Base-by-base conservation (phyloP, 2,113 vertebrate species). In the Tursiops truncatus region DNA sequence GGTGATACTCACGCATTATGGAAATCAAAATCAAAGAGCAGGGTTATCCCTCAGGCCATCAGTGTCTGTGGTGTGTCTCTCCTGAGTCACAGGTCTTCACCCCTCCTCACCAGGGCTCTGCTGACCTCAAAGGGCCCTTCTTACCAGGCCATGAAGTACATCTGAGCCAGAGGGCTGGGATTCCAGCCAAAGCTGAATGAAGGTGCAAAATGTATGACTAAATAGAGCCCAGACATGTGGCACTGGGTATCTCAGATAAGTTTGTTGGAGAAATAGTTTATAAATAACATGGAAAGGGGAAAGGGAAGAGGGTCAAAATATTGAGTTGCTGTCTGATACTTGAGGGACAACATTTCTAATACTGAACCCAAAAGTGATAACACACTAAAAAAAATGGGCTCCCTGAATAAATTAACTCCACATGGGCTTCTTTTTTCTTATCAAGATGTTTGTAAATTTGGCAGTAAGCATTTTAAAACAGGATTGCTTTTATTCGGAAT, bases 121-220 rank as follows among this genome's bases (percentile, higher is more conserved):
- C 53, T 97, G 94, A 98, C 97, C 96, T 97, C 96, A 70, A 47
- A 96, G 92, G 36, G 80, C 71, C 83, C 82, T 70, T 85, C 71
- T n/a, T 95, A 83, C 96, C 85, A 96, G 94, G 90, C 80, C 68
- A 5, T 56, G 62, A 68, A 92, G 87, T 47, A 65, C 50, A 70
- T 96, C 87, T 92, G 92, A 96, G 86, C 84, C 90, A 23, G 90
- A 94, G 73, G 25, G 0, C 95, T 89, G 96, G 96, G 96, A 94
- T 47, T 56, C 18, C 25, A 60, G 97, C 97, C 98, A 98, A 73
- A 86, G 94, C 71, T 93, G 91, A 95, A 92, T 95, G 93, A 98
- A 98, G 97, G 97, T 97, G 97, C 94, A 97, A 97, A 97, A 97
- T 96, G 84, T 74, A 36, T 77, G 94, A 85, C 97, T 98, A 97